Conservation (phyloP, 2,113 vertebrate genomes). For the Pungitius pungitius region DNA sequence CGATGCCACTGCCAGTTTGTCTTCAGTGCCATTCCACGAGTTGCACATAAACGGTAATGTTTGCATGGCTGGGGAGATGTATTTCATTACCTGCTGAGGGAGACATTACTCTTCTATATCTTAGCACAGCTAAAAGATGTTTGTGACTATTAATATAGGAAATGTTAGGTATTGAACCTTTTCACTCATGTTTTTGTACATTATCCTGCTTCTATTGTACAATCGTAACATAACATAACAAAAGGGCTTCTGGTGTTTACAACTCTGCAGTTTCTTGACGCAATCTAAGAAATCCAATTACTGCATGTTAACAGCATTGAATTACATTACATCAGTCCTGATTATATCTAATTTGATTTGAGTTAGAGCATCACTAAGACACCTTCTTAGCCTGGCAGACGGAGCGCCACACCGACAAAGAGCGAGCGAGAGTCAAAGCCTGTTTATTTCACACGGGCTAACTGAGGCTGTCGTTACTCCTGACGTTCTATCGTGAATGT, state of each 20-base stretch:
- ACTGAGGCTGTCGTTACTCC: conserved; percentile 18
- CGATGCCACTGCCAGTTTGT: not conserved
- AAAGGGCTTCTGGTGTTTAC: not conserved
- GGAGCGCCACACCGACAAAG: not conserved
- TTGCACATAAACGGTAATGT: too few species aligned
- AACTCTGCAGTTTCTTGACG: conserved; percentile 4
- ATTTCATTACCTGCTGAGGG: not conserved
- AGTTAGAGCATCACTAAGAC: conserved; percentile 46
- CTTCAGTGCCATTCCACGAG: not conserved
- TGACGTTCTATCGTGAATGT: conserved; percentile 43
- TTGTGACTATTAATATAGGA: not conserved
- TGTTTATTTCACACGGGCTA: conserved; percentile 17
- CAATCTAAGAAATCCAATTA: conserved; percentile 49
- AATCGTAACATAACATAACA: not conserved
- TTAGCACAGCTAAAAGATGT: not conserved
- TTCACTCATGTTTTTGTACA: conserved; percentile 1
- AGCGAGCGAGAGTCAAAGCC: not conserved
- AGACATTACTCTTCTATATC: not conserved
- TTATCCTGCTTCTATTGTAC: not conserved
- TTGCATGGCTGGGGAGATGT: too few species aligned
- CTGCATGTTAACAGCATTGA: conserved; percentile 15
- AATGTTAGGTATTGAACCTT: not conserved
- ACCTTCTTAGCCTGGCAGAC: conserved; percentile 38
- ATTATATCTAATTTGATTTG: conserved; percentile 54
- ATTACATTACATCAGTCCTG: conserved; percentile 41